Base-by-base conservation (phyloP, 30 jellyfish, hydroid and myxozoan species). In the Cassiopea xamachana region DNA sequence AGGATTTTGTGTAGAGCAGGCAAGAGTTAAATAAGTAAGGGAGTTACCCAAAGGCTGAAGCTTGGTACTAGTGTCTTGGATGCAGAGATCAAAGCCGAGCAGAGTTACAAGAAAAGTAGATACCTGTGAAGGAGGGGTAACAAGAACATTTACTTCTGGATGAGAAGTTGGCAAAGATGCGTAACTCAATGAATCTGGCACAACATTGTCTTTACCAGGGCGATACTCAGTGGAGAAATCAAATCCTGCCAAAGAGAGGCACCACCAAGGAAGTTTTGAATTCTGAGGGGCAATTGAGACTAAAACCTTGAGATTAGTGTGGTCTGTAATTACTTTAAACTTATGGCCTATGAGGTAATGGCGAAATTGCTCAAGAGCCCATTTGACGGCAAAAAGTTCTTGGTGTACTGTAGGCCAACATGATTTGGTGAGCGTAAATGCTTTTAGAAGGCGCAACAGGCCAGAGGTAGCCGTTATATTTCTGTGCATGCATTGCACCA, bases 281-380 rank as follows among this genome's bases (percentile, higher is more conserved):
- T 48, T 49, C 43, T 80, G 89, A 9, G 89, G 81, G 18, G 81
- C 89, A 80, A 83, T 83, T 19, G 87, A 84, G 68, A 87, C 92
- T 84, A 84, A 50, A 50, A 69, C 46, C 46, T 84, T 84, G 18
- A 84, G 79, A 58, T 84, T 85, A 13, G 93, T 80, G 80, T 85
- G 93, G 68, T 85, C 87, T 9, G 87, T 73, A 68, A 85, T 58
- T 7, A 72, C 87, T 12, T 48, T 48, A 72, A 85, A 85, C 9
- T 51, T 85, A 14, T 69, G 81, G 79, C 92, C 91, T 17, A 83
- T 68, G 3, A 73, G 86, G 19, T 85, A 85, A 59, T 71, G 92
- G 45, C 86, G 92, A 74, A 84, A 84, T 15, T 73, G 92, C 75
- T 70, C 83, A 2, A 62, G 14, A 48, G 91, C 91, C 91, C 91